phyloP scores from a whole-genome alignment of 2,113 vertebrate species.

The Rhea pennata region DNA sequence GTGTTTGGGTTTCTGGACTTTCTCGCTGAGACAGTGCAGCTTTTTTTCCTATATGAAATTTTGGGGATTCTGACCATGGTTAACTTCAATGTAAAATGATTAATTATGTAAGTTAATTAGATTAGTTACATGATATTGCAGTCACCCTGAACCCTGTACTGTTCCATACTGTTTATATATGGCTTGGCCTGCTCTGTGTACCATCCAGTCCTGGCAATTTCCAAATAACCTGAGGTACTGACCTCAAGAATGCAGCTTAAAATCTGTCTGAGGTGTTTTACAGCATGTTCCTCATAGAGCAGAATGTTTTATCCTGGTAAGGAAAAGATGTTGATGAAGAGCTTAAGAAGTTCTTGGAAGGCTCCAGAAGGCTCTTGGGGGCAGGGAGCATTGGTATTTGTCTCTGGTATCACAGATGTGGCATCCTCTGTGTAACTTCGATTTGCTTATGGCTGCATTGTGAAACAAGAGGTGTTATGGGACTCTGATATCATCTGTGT shows the following conservation, averaged over 20 bases:
- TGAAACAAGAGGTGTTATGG: background rate
- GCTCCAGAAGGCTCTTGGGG: background rate
- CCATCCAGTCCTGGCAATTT: background rate
- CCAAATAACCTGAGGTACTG: background rate
- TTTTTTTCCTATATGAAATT: background rate
- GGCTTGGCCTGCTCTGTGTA: background rate
- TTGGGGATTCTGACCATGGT: background rate
- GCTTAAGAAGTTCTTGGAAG: background rate
- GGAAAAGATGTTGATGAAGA: background rate
- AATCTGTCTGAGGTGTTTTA: background rate
- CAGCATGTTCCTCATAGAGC: background rate
- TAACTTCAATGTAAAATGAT: background rate
- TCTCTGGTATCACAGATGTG: background rate
- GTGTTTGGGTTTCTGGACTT: background rate
- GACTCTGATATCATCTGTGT: background rate
- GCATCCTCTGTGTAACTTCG: background rate
- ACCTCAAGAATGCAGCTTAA: background rate
- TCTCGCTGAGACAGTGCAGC: background rate
- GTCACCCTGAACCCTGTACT: background rate
- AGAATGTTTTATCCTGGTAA: background rate
- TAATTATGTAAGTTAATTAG: background rate
- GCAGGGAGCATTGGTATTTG: background rate
- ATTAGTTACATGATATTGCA: background rate
- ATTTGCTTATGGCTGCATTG: background rate
- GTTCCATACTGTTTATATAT: background rate